These are phyloP conservation scores for Xylocampa areola DNA, from an alignment of 2,888 invertebrate species.

Conservation along the genomic window DNA sequence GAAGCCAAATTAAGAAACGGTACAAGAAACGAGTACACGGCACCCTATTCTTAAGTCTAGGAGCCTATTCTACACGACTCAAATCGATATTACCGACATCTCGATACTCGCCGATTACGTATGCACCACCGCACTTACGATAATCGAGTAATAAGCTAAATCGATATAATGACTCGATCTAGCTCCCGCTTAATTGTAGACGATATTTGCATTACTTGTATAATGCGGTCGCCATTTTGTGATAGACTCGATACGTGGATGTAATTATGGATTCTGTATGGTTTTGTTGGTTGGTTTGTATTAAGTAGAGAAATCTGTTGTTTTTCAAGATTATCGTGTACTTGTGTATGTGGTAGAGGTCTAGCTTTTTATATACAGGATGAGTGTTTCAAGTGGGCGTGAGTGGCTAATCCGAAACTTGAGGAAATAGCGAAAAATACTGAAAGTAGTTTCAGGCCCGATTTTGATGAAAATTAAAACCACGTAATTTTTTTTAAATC, in stretches of 20 bases:
- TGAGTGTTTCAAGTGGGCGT: too few species aligned
- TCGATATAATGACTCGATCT: slow-evolving; percentile 62
- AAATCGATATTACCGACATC: slow-evolving; percentile 53
- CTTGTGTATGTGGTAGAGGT: too few species aligned
- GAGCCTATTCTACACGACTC: slow-evolving; percentile 43
- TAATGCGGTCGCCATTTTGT: slow-evolving; percentile 45
- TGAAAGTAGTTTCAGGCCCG: too few species aligned
- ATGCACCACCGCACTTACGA: slow-evolving; percentile 59
- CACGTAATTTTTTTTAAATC: too few species aligned
- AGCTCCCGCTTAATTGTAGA: slow-evolving; percentile 58
- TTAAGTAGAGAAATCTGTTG: too few species aligned
- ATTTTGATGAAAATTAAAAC: too few species aligned
- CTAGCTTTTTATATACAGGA: too few species aligned
- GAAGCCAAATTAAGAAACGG: slow-evolving; percentile 40
- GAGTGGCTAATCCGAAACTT: too few species aligned
- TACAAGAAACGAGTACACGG: slow-evolving; percentile 25
- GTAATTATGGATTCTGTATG: slow-evolving; percentile 39
- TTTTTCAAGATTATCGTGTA: too few species aligned
- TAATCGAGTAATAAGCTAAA: slow-evolving; percentile 64
- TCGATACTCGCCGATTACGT: slow-evolving; percentile 60
- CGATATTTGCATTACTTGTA: slow-evolving; percentile 60
- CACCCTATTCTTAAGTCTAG: slow-evolving; percentile 42
- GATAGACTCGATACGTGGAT: slow-evolving; percentile 35
- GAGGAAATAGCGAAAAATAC: too few species aligned
- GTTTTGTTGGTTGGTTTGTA: slow-evolving; percentile 6